Base-by-base conservation (phyloP, 1,140 invertebrate genomes). In the Drosophila rhopaloa region DNA sequence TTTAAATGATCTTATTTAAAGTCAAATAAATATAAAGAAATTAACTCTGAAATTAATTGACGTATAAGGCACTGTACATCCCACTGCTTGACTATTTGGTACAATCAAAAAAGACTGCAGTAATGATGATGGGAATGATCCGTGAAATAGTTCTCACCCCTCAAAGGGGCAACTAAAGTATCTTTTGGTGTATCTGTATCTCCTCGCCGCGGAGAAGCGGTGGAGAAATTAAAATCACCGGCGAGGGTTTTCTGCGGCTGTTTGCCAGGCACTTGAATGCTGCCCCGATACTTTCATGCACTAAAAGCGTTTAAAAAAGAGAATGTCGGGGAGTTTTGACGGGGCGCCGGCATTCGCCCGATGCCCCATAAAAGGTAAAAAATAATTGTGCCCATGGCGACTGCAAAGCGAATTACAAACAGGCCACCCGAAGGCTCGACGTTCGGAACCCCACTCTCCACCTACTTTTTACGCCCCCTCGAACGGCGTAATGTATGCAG, bases 321-420 rank as follows among this genome's bases (percentile, higher is more conserved):
- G 51, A 60, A 72, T 37, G n/a, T 40, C 51, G 19, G 48, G 24
- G 43, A 43, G 53, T 71, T 70, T 41, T 19, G 41, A 41, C 35
- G 50, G 63, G 37, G 16, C 37, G 19, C 10, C 50, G 60, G 29
- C 44, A 14, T 59, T 46, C 24, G 61, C 47, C 40, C 65, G 73
- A 53, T 76, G 73, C 72, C 73, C 62, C 63, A 79, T 65, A 72
- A 68, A 76, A 72, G 60, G 70, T 73, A 80, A 77, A 68, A 80
- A 89, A 88, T 88, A 88, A 88, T 88, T 88, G 83, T 60, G 83
- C 83, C 83, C 83, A 83, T 83, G 84, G 83, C 84, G 83, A 83
- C 83, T 88, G 86, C 84, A 80, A 88, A 88, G 79, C 84, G 83
- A 89, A 88, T 89, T 88, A 88, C 84, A 90, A 81, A 85, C 81